Base-by-base conservation (phyloP, 2,888 invertebrate species). In the Lathronympha strigana region DNA sequence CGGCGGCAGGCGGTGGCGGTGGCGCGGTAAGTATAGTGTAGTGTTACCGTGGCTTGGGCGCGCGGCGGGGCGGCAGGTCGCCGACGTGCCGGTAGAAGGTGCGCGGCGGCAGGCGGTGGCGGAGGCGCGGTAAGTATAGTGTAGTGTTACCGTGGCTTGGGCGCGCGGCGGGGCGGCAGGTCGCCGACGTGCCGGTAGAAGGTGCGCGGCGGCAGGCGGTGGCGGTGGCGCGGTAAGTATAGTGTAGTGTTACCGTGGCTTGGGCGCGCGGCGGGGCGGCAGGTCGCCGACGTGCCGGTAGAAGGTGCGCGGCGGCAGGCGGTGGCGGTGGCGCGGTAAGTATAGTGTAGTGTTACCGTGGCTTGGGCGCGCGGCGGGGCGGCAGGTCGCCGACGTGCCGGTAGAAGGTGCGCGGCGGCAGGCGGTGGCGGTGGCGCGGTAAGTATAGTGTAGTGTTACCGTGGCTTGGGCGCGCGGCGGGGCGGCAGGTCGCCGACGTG, bases 81-180 rank as follows among this genome's bases (percentile, higher is more conserved):
- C 88, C 83, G 67, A 92, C 88, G 79, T 87, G 88, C 61, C 81
- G 86, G 85, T 86, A 90, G 83, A 91, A 92, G 83, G 90, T 90
- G 0, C 88, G 61, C 23, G 47, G 47, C 47, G 47, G 47, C 23
- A 21, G 47, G n/a, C n/a, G n/a, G n/a, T n/a, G n/a, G n/a, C n/a
- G n/a, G n/a, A n/a, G n/a, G n/a, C n/a, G n/a, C n/a, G n/a, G n/a
- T n/a, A n/a, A n/a, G n/a, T n/a, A n/a, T n/a, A n/a, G n/a, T n/a
- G n/a, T n/a, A n/a, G n/a, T n/a, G n/a, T n/a, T n/a, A n/a, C n/a
- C n/a, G n/a, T n/a, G n/a, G n/a, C n/a, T n/a, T n/a, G 47, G 23
- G 28, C 28, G 28, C 23, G 28, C 28, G 28, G 6, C 28, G 28
- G 4, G 28, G 28, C 28, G 6, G 28, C 28, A 28, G 28, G 50